Percentiles rank a stretch among this genome's conserved stretches.
phyloP scores from a whole-genome alignment of 1,140 invertebrate species.

The Thrips palmi region DNA sequence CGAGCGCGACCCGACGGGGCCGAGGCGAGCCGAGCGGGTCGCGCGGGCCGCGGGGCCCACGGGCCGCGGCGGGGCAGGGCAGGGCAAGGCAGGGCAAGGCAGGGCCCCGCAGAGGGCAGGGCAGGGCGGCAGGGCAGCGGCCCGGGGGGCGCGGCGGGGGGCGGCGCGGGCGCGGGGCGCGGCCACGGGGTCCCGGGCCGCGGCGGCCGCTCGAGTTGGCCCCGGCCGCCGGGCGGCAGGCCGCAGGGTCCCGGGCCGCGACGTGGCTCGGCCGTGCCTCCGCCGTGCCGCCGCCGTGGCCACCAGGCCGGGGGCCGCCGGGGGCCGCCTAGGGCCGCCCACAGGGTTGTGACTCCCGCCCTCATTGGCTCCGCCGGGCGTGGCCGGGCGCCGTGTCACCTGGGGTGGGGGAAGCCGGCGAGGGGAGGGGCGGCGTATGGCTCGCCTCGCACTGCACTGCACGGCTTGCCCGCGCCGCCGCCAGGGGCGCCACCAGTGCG shows the following conservation, averaged over 20 bases:
- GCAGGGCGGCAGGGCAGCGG: neutral
- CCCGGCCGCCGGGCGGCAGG: slow-evolving; percentile 16
- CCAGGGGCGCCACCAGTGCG: slow-evolving; percentile 2
- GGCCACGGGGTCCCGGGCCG: slow-evolving; percentile 14
- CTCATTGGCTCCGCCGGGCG: neutral
- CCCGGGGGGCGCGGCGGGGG: slow-evolving; percentile 12
- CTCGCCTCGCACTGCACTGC: neutral
- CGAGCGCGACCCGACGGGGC: slow-evolving; percentile 21
- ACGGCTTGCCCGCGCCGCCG: slow-evolving; percentile 8
- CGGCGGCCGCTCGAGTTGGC: slow-evolving; percentile 18
- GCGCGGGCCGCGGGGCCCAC: slow-evolving; percentile 16
- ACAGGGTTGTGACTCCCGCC: too few species aligned
- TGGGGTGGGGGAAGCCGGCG: neutral
- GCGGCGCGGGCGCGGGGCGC: slow-evolving; percentile 24
- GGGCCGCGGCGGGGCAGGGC: slow-evolving; percentile 17
- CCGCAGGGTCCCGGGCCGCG: slow-evolving; percentile 17
- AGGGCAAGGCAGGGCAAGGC: too few species aligned
- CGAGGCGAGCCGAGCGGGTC: slow-evolving; percentile 20
- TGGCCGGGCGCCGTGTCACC: neutral
- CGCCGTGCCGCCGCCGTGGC: too few species aligned
- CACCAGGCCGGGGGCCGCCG: too few species aligned
- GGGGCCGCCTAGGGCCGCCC: too few species aligned
- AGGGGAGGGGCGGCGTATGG: neutral
- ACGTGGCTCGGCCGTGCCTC: too few species aligned
- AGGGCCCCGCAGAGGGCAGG: neutral